phyloP scores from a whole-genome alignment of 2,888 invertebrate genomes.

The Thysanoteuthis rhombus region DNA sequence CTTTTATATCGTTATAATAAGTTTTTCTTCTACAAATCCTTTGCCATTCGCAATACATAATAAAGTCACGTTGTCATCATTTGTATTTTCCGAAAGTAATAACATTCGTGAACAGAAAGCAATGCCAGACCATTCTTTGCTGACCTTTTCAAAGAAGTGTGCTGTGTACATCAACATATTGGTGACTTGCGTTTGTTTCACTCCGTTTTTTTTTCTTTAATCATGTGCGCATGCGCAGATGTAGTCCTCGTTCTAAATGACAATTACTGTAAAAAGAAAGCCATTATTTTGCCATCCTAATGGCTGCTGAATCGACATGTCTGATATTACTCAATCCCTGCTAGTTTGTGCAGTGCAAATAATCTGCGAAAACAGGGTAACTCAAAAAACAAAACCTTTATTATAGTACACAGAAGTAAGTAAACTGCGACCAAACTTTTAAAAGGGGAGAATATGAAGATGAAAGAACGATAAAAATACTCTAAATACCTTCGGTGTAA shows the following conservation, averaged over 20 bases:
- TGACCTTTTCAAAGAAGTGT: background rate
- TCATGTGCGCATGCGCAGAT: background rate
- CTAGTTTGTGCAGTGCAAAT: background rate
- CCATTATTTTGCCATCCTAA: background rate
- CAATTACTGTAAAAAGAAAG: background rate
- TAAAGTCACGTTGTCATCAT: background rate
- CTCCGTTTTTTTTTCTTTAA: background rate
- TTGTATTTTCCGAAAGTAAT: background rate
- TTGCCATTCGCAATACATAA: background rate
- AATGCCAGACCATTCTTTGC: background rate
- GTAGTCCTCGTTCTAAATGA: background rate
- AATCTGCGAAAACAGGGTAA: background rate
- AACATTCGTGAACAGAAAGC: too few species aligned
- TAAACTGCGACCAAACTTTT: too few species aligned
- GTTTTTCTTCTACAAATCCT: background rate
- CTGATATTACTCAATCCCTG: background rate
- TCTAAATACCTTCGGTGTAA: too few species aligned
- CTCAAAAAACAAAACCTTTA: too few species aligned
- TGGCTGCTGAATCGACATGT: background rate
- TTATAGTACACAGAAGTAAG: too few species aligned
- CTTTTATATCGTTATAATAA: background rate
- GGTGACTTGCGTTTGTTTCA: background rate
- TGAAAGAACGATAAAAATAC: too few species aligned
- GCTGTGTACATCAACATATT: background rate
- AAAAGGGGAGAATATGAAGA: too few species aligned